Evolutionary conservation across 2,888 invertebrate species (phyloP), one percentile per base, ranked within the genome.

Genomic region (Ametastegia equiseti): DNA sequence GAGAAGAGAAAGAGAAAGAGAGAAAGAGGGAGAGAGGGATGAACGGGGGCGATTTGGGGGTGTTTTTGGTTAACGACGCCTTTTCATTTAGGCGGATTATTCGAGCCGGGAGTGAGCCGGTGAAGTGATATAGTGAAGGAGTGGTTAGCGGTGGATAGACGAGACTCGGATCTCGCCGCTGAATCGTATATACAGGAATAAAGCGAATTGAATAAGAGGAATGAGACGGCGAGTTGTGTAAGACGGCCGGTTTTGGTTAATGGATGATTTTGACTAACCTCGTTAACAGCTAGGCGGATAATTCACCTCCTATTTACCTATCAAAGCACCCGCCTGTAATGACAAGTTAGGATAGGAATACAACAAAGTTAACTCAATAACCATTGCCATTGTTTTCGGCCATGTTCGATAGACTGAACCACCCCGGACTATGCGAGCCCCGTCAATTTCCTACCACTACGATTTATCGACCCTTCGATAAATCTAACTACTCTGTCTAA

Each of bases 401-500:
- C 89, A 89, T 89, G 86, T 89, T 89, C 88, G 86, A 87, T 88
- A 86, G 86, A 89, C 88, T 87, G 85, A n/a, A 86, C 87, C 83
- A 84, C n/a, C 65, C 15, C 36, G 6, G n/a, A 39, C 3, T 39
- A 67, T 0, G 9, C 9, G 11, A 23, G n/a, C 4, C 2, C 3
- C 23, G 11, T 23, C 19, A 54, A 54, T n/a, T n/a, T n/a, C n/a
- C 23, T 19, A 11, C 23, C 3, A 42, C 54, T 2, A 23, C 23
- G 19, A 2, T 19, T 2, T 23, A 1, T n/a, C n/a, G n/a, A n/a
- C n/a, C n/a, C n/a, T n/a, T n/a, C n/a, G n/a, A n/a, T n/a, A n/a
- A n/a, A n/a, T n/a, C n/a, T n/a, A n/a, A n/a, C n/a, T n/a, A n/a
- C n/a, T n/a, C n/a, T n/a, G n/a, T n/a, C n/a, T n/a, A n/a, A n/a